A percentile compares a stretch with the other conserved stretches of the same genome.
phyloP scores from a whole-genome alignment of 2,113 vertebrate species.

The Onychostruthus taczanowskii region DNA sequence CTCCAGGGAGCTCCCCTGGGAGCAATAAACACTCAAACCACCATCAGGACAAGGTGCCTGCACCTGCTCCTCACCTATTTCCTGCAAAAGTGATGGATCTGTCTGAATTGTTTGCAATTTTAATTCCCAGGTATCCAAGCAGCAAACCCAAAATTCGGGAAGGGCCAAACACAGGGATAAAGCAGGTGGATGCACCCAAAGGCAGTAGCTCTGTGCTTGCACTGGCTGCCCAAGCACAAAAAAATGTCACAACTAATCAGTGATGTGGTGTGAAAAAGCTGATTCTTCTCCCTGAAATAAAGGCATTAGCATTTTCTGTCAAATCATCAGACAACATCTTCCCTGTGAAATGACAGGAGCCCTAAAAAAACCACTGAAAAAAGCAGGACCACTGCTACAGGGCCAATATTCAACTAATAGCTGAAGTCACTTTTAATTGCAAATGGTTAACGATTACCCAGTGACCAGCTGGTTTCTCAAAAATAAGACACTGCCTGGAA shows the following conservation, averaged over 20 bases:
- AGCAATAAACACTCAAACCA: not conserved
- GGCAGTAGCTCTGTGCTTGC: not conserved
- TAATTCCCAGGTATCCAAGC: not conserved
- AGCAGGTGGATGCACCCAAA: not conserved
- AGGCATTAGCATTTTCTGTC: not conserved
- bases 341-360: not conserved
- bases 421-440: not conserved
- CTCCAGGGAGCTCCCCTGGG: not conserved
- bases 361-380: not conserved
- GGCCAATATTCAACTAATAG: not conserved
- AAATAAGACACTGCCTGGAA: not conserved
- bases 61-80: not conserved
- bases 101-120: rapidly evolving
- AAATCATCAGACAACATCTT: not conserved
- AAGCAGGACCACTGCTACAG: not conserved
- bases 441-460: not conserved
- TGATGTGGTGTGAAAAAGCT: not conserved
- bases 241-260: not conserved
- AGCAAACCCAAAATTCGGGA: not conserved
- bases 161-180: not conserved
- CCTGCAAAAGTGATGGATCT: not conserved
- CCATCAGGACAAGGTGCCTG: not conserved
- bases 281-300: not conserved
- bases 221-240: not conserved
- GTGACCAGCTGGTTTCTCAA: not conserved